Evolutionary conservation across 2,888 invertebrate species (phyloP).

Genomic region (Crepidodera aurea): DNA sequence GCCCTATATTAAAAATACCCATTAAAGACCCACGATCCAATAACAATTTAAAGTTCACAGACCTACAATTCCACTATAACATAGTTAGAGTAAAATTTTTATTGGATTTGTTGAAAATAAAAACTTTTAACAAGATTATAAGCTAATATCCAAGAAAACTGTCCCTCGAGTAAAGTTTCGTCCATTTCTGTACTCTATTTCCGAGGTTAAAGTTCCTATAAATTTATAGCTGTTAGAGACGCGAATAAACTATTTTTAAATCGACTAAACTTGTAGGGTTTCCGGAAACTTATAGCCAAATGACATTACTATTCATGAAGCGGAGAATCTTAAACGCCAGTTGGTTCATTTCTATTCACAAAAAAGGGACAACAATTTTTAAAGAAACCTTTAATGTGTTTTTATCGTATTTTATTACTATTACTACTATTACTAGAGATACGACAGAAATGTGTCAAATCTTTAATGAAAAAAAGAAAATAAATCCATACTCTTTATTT

Average conservation of each 20-base stretch:
- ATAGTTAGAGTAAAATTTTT: not conserved
- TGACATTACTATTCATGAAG: not conserved
- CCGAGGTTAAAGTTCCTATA: not conserved
- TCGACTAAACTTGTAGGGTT: not conserved
- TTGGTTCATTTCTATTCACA: no score
- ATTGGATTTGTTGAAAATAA: conserved; percentile 1
- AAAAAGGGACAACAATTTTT: no score
- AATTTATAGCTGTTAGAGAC: not conserved
- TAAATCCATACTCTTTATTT: no score
- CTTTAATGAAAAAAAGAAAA: no score
- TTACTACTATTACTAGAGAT: no score
- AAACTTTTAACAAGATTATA: conserved; percentile 6
- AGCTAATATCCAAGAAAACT: not conserved
- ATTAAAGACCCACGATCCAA: no score
- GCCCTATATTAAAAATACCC: not conserved
- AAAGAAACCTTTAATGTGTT: no score
- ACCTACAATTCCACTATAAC: not conserved
- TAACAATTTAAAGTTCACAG: conserved; percentile 9
- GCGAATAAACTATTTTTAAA: not conserved
- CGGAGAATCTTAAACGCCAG: not conserved
- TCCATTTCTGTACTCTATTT: no score
- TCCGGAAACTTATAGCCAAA: not conserved
- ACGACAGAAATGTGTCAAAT: no score
- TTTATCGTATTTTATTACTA: no score
- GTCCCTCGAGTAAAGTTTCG: not conserved